A percentile compares a stretch with the other conserved stretches of the same genome.
Evolutionary conservation across 1,140 invertebrate species (phyloP).

Genomic region (Drosophila tsacasi): DNA sequence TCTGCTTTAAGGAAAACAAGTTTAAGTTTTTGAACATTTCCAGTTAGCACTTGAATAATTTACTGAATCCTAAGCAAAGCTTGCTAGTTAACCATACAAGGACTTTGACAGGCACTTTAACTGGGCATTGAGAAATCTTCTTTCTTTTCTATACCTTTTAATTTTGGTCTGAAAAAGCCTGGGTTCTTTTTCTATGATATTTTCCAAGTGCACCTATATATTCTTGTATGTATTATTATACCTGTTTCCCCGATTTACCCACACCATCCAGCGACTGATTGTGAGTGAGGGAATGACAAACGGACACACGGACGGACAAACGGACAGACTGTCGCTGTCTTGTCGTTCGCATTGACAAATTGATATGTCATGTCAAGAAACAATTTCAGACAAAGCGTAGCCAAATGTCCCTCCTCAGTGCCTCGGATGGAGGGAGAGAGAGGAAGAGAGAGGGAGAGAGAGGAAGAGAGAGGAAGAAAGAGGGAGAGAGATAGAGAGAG

Average conservation of each 20-base stretch:
- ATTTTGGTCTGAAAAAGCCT: background rate
- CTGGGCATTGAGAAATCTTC: background rate
- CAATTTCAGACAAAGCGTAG: conserved; percentile 80
- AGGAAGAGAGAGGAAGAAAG: background rate
- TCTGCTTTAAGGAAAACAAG: too few relatives aligned
- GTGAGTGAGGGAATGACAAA: conserved; percentile 29
- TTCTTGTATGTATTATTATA: background rate
- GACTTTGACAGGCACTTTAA: background rate
- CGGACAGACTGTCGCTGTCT: conserved; percentile 53
- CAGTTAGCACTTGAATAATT: too few relatives aligned
- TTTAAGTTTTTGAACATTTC: background rate
- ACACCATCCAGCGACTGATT: conserved; percentile 5
- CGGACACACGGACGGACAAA: conserved; percentile 22
- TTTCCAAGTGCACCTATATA: conserved; percentile 4
- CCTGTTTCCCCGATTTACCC: conserved; percentile 8
- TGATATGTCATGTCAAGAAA: conserved; percentile 85
- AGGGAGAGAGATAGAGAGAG: background rate
- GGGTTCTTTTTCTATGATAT: background rate
- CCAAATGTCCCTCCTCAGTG: conserved; percentile 54
- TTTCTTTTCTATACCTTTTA: background rate
- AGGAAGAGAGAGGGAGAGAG: background rate
- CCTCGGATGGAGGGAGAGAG: background rate
- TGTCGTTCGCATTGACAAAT: conserved; percentile 80
- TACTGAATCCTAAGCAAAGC: background rate
- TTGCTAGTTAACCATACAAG: too few relatives aligned